Percentiles rank a stretch among this genome's conserved stretches.
Conservation (phyloP, 2,797 vertebrate genomes). For the Micromesistius poutassou region DNA sequence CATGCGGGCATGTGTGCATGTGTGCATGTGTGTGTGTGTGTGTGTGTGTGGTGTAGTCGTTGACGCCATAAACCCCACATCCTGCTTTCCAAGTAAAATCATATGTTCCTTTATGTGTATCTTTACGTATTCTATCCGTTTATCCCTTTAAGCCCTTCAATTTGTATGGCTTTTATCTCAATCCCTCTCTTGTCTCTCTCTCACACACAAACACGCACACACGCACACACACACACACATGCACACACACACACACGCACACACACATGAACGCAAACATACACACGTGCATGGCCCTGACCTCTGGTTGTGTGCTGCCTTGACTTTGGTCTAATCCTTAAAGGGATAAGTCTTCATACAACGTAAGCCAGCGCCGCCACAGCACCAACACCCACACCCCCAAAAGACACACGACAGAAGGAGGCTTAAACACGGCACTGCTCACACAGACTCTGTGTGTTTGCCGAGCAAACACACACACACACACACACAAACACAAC, state of each 20-base stretch:
- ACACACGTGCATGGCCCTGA: not conserved
- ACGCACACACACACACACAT: no score
- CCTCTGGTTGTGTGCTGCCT: not conserved
- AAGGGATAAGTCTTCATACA: not conserved
- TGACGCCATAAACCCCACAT: not conserved
- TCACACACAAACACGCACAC: not conserved
- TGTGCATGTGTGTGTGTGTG: slow-evolving; percentile 8
- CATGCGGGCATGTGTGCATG: slow-evolving; percentile 2
- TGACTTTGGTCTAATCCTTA: not conserved
- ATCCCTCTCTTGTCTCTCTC: not conserved
- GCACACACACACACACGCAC: no score
- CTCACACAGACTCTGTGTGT: not conserved
- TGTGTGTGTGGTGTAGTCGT: not conserved
- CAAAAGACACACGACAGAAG: not conserved
- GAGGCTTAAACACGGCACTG: not conserved
- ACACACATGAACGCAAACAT: no score
- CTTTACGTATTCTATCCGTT: not conserved
- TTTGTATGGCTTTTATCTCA: not conserved
- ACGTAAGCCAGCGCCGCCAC: not conserved
- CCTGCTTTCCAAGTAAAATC: not conserved
- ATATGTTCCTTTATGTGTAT: not conserved
- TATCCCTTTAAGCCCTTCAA: not conserved
- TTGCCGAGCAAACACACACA: not conserved
- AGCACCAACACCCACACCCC: not conserved
- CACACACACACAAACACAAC: not conserved